Conservation (phyloP, 2,888 invertebrate species). For the Nemotelus pantherinus region DNA sequence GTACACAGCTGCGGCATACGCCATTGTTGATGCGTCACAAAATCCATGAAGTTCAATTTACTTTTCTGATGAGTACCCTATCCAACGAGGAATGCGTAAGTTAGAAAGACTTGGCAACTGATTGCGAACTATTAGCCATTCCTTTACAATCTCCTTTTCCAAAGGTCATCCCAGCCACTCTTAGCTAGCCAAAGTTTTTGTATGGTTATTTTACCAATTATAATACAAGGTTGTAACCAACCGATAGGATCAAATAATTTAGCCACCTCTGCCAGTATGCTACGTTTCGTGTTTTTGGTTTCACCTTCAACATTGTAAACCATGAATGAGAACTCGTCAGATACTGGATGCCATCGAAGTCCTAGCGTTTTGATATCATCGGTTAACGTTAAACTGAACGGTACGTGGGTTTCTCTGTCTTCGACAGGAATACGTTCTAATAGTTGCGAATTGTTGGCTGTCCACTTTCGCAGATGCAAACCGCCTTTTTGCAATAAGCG, state of each 20-base stretch:
- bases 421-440: neutral
- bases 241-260: no score
- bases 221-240: no score
- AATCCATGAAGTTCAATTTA: no score
- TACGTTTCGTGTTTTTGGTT: constrained; percentile 2
- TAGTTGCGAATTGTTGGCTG: neutral
- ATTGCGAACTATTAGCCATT: neutral
- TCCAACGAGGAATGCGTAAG: no score
- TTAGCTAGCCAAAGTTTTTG: neutral
- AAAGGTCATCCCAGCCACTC: constrained; percentile 16
- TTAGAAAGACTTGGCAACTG: no score
- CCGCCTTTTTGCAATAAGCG: neutral
- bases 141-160: neutral
- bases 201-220: constrained; percentile 3
- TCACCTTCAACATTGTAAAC: neutral
- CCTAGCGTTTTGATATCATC: no score
- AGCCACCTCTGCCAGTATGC: constrained; percentile 17
- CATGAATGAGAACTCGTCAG: neutral
- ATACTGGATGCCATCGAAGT: no score
- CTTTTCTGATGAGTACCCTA: no score
- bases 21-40: no score
- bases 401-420: neutral
- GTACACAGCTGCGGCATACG: no score
- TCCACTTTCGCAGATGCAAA: neutral
- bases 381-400: neutral